Evolutionary conservation across 2,113 vertebrate genomes (phyloP), one percentile per base, ranked within the genome.

Genomic region (Notechis scutatus): DNA sequence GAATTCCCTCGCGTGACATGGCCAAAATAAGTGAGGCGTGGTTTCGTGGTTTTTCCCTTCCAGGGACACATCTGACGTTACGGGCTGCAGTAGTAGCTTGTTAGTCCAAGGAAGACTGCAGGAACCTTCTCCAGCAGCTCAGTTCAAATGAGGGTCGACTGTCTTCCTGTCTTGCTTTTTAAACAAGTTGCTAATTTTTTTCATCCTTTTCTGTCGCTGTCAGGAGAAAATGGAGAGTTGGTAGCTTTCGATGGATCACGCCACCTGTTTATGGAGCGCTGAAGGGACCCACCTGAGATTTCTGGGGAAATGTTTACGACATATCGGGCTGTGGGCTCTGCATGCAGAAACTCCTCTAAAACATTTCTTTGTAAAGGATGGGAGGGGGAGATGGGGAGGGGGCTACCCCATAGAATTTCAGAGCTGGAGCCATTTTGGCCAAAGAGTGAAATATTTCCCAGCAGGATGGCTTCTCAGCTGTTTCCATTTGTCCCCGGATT

Each of bases 371-470:
- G 56, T 50, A 50, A 39, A 42, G 26, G 55, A 26, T 29, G 26
- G 1, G 3, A 42, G 26, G 26, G 26, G 29, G 29, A 20, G 29
- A 24, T 18, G 42, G 1, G 5, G 90, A 47, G 90, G 69, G 18
- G 14, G 6, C 4, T 42, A 7, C 34, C 34, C 74, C 52, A 12
- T n/a, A 57, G 39, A 47, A 57, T 54, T 91, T 86, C 24, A 57
- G 90, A 9, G 24, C 90, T 91, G 24, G 90, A 91, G 74, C 54
- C 90, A 57, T 86, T 91, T 91, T 57, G 81, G 90, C 90, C 54
- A 21, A 91, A 47, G 57, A 47, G 45, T 6, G n/a, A 64, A 87
- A 54, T 39, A 3, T 50, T 64, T 87, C 85, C 91, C 85, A 88
- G 57, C 29, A 52, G 85, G 29, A 39, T 64, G 85, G 45, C 85